A percentile compares a stretch with the other conserved stretches of the same genome.
Conservation (phyloP, 2,113 vertebrate species). For the Daboia siamensis region DNA sequence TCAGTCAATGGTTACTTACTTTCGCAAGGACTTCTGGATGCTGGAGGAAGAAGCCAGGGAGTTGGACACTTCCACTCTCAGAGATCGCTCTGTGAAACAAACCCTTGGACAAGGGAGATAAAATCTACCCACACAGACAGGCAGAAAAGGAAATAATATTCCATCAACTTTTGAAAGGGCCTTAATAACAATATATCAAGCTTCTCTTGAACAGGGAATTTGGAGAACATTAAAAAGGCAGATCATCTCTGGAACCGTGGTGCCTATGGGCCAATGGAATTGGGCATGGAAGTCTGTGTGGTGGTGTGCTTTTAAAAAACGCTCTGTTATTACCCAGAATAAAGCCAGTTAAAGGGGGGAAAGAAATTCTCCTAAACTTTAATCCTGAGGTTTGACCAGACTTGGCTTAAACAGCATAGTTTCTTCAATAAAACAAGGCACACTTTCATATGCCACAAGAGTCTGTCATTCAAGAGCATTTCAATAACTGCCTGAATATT, state of each 20-base stretch:
- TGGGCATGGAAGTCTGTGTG: neutral
- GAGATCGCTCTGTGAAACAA: constrained; percentile 8
- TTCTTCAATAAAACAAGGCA: neutral
- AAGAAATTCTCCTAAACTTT: neutral
- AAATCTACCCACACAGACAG: neutral
- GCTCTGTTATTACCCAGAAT: neutral
- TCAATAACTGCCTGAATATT: neutral
- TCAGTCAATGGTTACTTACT: neutral
- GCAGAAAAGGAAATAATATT: neutral
- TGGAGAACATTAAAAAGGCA: neutral
- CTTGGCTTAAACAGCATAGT: neutral
- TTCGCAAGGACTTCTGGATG: neutral
- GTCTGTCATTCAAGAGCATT: neutral
- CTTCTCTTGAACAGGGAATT: neutral
- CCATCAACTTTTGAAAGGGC: neutral
- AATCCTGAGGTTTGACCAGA: neutral
- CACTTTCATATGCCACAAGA: neutral
- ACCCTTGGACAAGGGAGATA: constrained; percentile 7
- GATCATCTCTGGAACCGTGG: neutral
- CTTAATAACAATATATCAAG: neutral
- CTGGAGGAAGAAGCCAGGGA: neutral
- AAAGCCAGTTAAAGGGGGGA: neutral
- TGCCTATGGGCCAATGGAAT: neutral
- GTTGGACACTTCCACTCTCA: neutral
- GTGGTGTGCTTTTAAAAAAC: neutral